Base-by-base conservation (phyloP, 2,888 invertebrate genomes). In the Julus scandinavius region DNA sequence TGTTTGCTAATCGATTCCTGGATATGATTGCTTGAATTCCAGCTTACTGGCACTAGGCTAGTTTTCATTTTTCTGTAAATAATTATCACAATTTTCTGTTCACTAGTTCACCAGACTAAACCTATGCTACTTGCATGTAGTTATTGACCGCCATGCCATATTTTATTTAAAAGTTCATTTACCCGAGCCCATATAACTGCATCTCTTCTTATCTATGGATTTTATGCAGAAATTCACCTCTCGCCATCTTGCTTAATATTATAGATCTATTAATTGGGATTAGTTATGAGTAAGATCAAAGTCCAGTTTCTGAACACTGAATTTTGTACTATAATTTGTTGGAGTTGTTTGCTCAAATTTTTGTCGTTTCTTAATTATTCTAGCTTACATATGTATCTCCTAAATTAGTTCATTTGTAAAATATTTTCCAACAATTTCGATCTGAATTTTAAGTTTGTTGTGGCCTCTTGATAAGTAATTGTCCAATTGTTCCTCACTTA, bases 81-180 rank as follows among this genome's bases (percentile, higher is more conserved):
- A 72, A 29, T 29, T 72, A n/a, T 72, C 72, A n/a, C 29, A 29
- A 29, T 72, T 29, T 29, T 3, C 72, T 72, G 20, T 72, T 11
- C 13, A 29, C n/a, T 29, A 72, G 29, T 72, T 72, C 72, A 72
- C 72, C 29, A 11, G 1, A 7, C 63, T 63, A n/a, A 17, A 17
- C 20, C n/a, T 63, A 63, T 72, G 72, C 72, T 29, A 11, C 29
- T 72, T 72, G 72, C 72, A 29, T 72, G 29, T 72, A 72, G 29
- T 72, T 72, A 72, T 72, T 72, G 72, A 72, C 5, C 29, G 29
- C 72, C 5, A 72, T 72, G 72, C 72, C 72, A 72, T 72, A 72
- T 72, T 72, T 29, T 72, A n/a, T 72, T 29, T 29, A 13, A 72
- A 4, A 13, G 72, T 72, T 2, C 72, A 72, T 29, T 29, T 5